Percentiles rank a stretch among this genome's conserved stretches.
Conservation (phyloP, 1,140 invertebrate genomes). For the Phortica variegata region DNA sequence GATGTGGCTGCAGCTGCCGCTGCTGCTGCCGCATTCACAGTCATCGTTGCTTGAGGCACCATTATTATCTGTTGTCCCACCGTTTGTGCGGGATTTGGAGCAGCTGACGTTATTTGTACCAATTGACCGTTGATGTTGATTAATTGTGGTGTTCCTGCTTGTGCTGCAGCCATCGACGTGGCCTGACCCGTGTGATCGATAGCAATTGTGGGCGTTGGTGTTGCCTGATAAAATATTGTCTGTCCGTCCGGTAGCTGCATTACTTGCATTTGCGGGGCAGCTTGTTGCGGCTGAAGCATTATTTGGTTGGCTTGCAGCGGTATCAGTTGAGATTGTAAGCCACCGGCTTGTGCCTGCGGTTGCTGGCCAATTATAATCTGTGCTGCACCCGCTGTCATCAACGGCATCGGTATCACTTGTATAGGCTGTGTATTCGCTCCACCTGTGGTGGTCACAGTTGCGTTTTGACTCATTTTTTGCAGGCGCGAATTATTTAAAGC, state of each 20-base stretch:
- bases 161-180: conserved; percentile 14
- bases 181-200: conserved; percentile 33
- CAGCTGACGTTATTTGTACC: conserved; percentile 64
- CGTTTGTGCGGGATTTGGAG: conserved; percentile 22
- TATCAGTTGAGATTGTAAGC: conserved; percentile 35
- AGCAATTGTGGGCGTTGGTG: conserved; percentile 30
- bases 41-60: conserved; percentile 50
- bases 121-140: conserved; percentile 75
- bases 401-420: conserved; percentile 49
- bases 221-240: conserved; percentile 86
- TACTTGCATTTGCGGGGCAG: conserved; percentile 72
- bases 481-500: conserved; percentile 41
- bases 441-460: conserved; percentile 1
- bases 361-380: conserved; percentile 51
- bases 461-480: conserved; percentile 15
- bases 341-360: conserved; percentile 20
- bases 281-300: conserved; percentile 54
- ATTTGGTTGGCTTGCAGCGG: conserved; percentile 47
- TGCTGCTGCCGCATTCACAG: conserved; percentile 57
- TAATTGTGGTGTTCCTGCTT: conserved; percentile 64
- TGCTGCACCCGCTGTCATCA: conserved; percentile 34
- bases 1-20: conserved; percentile 25
- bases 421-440: conserved; percentile 26
- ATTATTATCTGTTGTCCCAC: conserved; percentile 50
- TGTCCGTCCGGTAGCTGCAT: conserved; percentile 93